Evolutionary conservation across 2,113 vertebrate species (phyloP).

Genomic region (Phrynocephalus versicolor): DNA sequence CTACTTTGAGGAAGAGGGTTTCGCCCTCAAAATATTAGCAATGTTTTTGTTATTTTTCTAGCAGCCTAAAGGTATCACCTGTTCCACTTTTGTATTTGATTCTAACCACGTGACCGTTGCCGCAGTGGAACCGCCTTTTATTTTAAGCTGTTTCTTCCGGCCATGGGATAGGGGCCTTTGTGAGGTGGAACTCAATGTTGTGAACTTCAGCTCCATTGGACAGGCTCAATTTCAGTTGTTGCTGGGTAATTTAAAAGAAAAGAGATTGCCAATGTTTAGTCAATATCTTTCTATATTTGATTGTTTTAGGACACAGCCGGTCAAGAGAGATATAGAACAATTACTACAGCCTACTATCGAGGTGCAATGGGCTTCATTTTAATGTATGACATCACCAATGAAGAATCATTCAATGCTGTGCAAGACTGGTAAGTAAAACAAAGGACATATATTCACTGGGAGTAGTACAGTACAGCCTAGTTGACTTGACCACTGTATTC

Average conservation of each 20-base stretch:
- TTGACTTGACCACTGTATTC: not conserved
- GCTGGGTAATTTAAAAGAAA: not conserved
- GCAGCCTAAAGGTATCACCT: no score
- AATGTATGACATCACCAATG: constrained; percentile 92
- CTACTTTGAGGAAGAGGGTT: no score
- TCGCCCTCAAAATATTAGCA: no score
- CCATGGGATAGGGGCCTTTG: no score
- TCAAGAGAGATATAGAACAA: constrained; percentile 88
- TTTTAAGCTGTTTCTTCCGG: no score
- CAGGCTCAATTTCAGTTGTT: not conserved
- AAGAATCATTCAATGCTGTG: constrained; percentile 88
- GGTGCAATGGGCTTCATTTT: constrained; percentile 92
- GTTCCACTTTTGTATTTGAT: no score
- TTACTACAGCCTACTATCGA: constrained; percentile 89
- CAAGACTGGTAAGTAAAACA: constrained; percentile 85
- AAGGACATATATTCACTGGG: not conserved
- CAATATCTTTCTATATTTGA: not conserved
- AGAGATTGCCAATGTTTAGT: not conserved
- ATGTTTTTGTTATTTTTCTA: no score
- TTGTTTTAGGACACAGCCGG: constrained; percentile 86
- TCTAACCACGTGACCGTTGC: no score
- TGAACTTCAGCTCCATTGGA: not conserved
- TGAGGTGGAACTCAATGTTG: no score
- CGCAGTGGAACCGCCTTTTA: no score
- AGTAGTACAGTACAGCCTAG: not conserved